Evolutionary conservation across 2,113 vertebrate species (phyloP).

Genomic region (Onychorhynchus coronatus): DNA sequence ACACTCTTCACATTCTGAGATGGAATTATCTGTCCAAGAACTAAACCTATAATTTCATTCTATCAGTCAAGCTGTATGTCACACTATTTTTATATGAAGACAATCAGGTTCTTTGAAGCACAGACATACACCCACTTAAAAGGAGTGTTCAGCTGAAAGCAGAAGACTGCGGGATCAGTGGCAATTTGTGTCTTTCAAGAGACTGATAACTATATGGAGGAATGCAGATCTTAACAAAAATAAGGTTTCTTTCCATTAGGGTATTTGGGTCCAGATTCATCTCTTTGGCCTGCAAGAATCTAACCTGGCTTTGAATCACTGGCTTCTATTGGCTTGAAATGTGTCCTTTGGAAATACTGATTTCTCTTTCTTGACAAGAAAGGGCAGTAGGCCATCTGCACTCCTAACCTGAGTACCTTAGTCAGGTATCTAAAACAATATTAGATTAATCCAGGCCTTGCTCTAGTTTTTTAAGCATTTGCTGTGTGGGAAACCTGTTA

Average conservation of each 20-base stretch:
- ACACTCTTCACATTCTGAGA: not conserved
- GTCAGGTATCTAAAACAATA: not conserved
- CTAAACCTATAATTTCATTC: constrained; percentile 47
- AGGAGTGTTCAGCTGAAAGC: constrained; percentile 7
- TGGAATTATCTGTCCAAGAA: constrained; percentile 50
- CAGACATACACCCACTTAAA: constrained; percentile 41
- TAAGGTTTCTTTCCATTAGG: not conserved
- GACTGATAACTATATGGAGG: not conserved
- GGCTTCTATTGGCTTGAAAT: not conserved
- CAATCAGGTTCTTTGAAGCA: constrained; percentile 45
- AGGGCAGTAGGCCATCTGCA: not conserved
- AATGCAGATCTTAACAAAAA: not conserved
- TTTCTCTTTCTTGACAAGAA: not conserved
- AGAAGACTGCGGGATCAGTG: not conserved
- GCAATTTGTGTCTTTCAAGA: constrained; percentile 5
- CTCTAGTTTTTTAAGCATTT: not conserved
- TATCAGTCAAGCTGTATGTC: constrained; percentile 52
- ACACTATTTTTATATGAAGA: constrained; percentile 48
- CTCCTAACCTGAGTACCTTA: not conserved
- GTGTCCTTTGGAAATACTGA: not conserved
- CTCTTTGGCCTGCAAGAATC: not conserved
- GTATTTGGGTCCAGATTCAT: not conserved
- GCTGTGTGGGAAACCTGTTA: not conserved
- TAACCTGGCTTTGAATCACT: not conserved
- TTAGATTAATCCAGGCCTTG: not conserved